These are phyloP conservation scores for Ruditapes philippinarum DNA, from an alignment of 1,140 invertebrate species.

Conservation along the genomic window DNA sequence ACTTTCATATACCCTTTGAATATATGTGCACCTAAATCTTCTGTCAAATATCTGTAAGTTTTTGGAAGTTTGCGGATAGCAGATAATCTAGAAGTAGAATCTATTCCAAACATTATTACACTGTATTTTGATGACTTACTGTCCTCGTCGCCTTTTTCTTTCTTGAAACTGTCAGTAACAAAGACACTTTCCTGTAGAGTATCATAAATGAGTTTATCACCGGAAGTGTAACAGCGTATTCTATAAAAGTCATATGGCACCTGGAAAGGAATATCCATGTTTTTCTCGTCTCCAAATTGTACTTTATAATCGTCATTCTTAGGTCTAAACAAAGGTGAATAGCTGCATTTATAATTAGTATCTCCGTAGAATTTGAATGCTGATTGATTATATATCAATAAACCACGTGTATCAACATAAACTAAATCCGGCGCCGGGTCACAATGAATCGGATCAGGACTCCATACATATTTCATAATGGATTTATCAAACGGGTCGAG, in stretches of 20 bases:
- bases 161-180: not conserved
- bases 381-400: slow-evolving; percentile 78
- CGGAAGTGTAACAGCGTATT: slow-evolving; percentile 83
- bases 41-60: slow-evolving; percentile 89
- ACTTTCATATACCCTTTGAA: slow-evolving; percentile 85
- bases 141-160: slow-evolving; percentile 56
- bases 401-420: slow-evolving; percentile 76
- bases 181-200: slow-evolving; percentile 69
- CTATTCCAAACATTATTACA: slow-evolving; percentile 93
- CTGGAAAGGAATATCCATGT: slow-evolving; percentile 67
- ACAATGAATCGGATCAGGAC: slow-evolving; percentile 89
- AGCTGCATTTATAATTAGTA: slow-evolving; percentile 80
- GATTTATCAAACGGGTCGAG: slow-evolving; percentile 91
- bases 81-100: slow-evolving; percentile 94
- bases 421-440: slow-evolving; percentile 86
- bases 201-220: slow-evolving; percentile 79
- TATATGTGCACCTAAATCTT: slow-evolving; percentile 77
- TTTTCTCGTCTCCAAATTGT: slow-evolving; percentile 78
- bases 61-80: slow-evolving; percentile 93
- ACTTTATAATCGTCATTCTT: slow-evolving; percentile 74
- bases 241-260: slow-evolving; percentile 86
- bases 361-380: slow-evolving; percentile 72
- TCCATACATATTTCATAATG: slow-evolving; percentile 89
- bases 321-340: slow-evolving; percentile 21
- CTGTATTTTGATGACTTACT: slow-evolving; percentile 70